phyloP scores from a whole-genome alignment of 1,140 invertebrate genomes.

The Rhynchophorus ferrugineus region DNA sequence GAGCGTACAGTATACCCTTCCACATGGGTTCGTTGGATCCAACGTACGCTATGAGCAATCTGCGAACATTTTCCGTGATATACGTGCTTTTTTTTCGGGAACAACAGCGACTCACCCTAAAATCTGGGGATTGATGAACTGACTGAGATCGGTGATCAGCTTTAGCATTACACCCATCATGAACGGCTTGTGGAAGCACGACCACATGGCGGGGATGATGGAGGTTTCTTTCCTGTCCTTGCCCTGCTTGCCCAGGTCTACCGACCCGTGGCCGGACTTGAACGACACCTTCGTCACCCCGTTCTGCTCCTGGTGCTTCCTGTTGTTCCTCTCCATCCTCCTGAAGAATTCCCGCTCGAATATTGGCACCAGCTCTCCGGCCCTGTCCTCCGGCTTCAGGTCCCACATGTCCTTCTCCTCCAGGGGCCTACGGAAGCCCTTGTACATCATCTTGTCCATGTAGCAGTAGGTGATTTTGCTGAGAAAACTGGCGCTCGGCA shows the following conservation, averaged over 20 bases:
- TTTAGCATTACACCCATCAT: conserved; percentile 74
- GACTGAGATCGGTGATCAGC: conserved; percentile 73
- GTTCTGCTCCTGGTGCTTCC: conserved; percentile 21
- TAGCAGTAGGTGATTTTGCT: conserved; percentile 82
- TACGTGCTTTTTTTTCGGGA: too few species aligned
- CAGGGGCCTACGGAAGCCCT: conserved; percentile 77
- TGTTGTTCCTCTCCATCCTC: conserved; percentile 48
- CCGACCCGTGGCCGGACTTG: conserved; percentile 59
- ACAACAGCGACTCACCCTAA: too few species aligned
- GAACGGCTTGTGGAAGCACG: conserved; percentile 76
- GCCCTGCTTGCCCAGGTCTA: conserved; percentile 60
- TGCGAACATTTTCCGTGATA: too few species aligned
- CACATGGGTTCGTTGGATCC: conserved; percentile 58
- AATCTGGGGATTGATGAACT: conserved; percentile 80
- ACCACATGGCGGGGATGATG: conserved; percentile 62
- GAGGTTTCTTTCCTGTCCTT: conserved; percentile 59
- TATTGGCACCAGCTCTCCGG: conserved; percentile 64
- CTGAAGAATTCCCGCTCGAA: conserved; percentile 82
- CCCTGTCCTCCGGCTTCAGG: conserved; percentile 74
- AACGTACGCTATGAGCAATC: conserved; percentile 62
- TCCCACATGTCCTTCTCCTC: conserved; percentile 81
- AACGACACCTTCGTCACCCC: conserved; percentile 46
- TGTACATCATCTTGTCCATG: conserved; percentile 78
- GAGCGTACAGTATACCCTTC: conserved; percentile 81
- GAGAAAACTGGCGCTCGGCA: conserved; percentile 75